Evolutionary conservation across 2,113 vertebrate genomes (phyloP).

Genomic region (Eulemur rufifrons): DNA sequence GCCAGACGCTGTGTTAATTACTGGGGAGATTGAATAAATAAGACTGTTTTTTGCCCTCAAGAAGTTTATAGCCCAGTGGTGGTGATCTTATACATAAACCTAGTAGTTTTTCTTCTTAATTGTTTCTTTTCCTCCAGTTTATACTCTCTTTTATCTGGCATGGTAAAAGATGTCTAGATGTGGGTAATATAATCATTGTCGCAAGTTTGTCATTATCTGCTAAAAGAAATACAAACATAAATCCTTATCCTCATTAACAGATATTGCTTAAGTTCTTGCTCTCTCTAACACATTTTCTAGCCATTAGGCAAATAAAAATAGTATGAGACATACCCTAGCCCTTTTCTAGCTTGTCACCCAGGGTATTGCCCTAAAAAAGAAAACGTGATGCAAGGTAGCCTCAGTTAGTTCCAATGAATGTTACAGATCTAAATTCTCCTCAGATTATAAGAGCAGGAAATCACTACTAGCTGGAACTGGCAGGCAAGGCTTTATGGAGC

Average conservation of each 20-base stretch:
- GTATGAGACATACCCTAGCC: neutral
- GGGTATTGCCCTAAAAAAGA: neutral
- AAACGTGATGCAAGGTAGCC: neutral
- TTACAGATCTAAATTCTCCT: constrained; percentile 2
- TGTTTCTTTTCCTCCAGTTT: neutral
- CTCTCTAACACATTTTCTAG: neutral
- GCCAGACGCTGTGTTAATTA: neutral
- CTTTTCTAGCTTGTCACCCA: neutral
- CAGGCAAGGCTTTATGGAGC: neutral
- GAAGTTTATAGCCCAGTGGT: neutral
- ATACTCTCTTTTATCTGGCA: neutral
- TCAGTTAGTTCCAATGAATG: neutral
- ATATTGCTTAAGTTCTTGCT: neutral
- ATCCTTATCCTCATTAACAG: constrained; percentile 25
- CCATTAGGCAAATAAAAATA: neutral
- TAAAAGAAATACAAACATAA: neutral
- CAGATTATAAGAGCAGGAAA: neutral
- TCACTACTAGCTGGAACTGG: neutral
- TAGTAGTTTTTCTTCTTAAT: neutral
- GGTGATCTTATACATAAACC: neutral
- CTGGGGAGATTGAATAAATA: neutral
- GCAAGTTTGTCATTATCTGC: neutral
- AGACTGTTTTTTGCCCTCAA: neutral
- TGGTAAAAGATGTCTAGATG: neutral
- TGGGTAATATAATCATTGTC: neutral